Evolutionary conservation across 2,888 invertebrate species (phyloP).

Genomic region (Lepidochitona cinerea): DNA sequence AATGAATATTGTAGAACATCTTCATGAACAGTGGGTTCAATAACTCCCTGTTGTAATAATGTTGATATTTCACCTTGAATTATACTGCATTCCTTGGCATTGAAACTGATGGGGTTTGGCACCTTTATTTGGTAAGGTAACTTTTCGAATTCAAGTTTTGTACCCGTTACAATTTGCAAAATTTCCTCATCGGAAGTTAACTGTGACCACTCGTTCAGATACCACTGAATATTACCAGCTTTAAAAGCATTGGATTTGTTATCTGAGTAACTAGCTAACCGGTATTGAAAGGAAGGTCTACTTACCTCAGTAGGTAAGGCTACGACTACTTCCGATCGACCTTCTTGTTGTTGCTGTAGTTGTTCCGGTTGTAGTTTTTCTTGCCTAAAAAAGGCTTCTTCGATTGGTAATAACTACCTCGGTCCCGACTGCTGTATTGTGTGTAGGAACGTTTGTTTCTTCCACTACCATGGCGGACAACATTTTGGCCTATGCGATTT

Average conservation of each 20-base stretch:
- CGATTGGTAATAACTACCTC: no score
- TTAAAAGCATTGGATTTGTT: neutral
- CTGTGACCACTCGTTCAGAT: neutral
- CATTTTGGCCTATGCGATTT: no score
- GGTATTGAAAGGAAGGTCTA: no score
- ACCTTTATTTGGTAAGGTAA: neutral
- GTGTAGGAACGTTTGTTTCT: no score
- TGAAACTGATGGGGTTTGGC: neutral
- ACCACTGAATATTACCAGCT: neutral
- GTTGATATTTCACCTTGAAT: neutral
- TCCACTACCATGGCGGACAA: no score
- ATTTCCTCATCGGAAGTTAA: neutral
- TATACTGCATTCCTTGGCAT: neutral
- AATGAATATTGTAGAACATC: conserved; percentile 18
- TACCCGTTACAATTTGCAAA: neutral
- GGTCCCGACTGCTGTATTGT: no score
- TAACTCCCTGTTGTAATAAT: neutral
- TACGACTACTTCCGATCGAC: no score
- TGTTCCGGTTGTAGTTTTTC: no score
- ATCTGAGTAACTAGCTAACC: no score
- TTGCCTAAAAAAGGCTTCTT: no score
- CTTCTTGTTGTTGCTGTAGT: no score
- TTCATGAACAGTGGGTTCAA: neutral
- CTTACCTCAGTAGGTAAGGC: no score
- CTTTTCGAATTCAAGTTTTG: neutral